Evolutionary conservation across 2,113 vertebrate genomes (phyloP).

Genomic region (Fulmarus glacialis): DNA sequence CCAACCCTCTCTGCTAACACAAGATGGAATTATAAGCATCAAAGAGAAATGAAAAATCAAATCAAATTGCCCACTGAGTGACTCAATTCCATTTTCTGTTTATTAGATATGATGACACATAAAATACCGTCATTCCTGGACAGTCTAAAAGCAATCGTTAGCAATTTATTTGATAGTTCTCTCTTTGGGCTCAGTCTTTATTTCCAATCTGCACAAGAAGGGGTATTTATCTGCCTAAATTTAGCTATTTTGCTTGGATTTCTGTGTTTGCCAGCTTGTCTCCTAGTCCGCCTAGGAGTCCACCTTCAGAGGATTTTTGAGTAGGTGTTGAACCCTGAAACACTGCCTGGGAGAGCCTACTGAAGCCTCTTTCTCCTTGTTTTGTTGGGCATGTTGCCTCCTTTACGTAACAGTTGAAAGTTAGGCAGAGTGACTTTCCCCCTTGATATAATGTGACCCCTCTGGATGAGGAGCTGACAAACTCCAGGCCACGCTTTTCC

Average conservation of each 20-base stretch:
- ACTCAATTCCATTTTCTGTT: conserved; percentile 27
- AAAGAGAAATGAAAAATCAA: conserved; percentile 41
- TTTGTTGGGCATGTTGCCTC: background rate
- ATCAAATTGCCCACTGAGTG: conserved; percentile 12
- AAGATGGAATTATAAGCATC: conserved; percentile 13
- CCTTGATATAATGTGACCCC: background rate
- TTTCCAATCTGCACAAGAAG: background rate
- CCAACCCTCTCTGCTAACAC: background rate
- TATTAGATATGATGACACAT: conserved; percentile 36
- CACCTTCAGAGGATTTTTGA: conserved; percentile 24
- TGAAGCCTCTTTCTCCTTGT: background rate
- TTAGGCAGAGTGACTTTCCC: background rate
- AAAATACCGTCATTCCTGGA: conserved; percentile 15
- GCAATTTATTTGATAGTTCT: conserved; percentile 6
- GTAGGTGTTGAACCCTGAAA: conserved; percentile 46
- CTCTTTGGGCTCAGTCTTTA: background rate
- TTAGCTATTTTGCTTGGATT: background rate
- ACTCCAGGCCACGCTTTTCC: background rate
- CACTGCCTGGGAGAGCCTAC: conserved; percentile 31
- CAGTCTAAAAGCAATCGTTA: background rate
- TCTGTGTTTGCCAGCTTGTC: conserved; percentile 18
- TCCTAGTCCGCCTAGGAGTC: background rate
- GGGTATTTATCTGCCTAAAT: conserved; percentile 25
- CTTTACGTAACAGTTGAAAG: background rate
- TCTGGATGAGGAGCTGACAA: background rate